phyloP scores from a whole-genome alignment of 1,140 invertebrate genomes.

The Diorhabda carinulata region DNA sequence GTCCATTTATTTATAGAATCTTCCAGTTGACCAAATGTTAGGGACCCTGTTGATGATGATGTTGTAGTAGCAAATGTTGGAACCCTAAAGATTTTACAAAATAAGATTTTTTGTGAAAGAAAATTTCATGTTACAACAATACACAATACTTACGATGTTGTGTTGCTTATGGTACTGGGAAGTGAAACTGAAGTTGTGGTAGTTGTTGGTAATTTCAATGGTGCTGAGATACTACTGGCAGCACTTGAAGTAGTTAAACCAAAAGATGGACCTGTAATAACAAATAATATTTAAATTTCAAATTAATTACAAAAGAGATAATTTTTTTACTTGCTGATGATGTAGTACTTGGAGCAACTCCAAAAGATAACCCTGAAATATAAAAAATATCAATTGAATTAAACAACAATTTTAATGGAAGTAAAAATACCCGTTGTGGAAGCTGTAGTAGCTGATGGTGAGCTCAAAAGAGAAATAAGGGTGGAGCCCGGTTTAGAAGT shows the following conservation, averaged over 20 bases:
- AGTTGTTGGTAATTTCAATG: background rate
- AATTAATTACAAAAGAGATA: no score
- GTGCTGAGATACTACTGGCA: background rate
- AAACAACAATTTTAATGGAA: constrained; percentile 20
- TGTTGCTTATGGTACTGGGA: constrained; percentile 6
- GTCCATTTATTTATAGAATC: constrained; percentile 96
- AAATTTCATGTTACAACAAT: background rate
- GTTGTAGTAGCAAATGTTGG: constrained; percentile 42
- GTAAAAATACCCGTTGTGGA: constrained; percentile 26
- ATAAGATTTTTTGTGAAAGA: background rate
- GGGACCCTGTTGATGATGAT: constrained; percentile 50
- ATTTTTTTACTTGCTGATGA: background rate
- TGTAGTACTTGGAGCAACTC: background rate
- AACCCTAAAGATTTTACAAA: constrained; percentile 21
- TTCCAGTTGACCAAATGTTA: constrained; percentile 86
- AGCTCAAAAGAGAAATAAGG: constrained; percentile 19
- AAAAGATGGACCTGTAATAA: constrained; percentile 19
- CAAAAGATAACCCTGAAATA: background rate
- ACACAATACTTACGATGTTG: background rate
- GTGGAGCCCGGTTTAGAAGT: constrained; percentile 27
- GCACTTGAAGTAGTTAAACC: constrained; percentile 19
- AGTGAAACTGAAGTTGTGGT: constrained; percentile 6
- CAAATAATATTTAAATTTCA: background rate
- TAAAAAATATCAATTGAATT: constrained; percentile 9
- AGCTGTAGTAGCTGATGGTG: constrained; percentile 27